A percentile compares a stretch with the other conserved stretches of the same genome.
phyloP scores from a whole-genome alignment of 2,797 vertebrate species.

The Podarcis lilfordi region DNA sequence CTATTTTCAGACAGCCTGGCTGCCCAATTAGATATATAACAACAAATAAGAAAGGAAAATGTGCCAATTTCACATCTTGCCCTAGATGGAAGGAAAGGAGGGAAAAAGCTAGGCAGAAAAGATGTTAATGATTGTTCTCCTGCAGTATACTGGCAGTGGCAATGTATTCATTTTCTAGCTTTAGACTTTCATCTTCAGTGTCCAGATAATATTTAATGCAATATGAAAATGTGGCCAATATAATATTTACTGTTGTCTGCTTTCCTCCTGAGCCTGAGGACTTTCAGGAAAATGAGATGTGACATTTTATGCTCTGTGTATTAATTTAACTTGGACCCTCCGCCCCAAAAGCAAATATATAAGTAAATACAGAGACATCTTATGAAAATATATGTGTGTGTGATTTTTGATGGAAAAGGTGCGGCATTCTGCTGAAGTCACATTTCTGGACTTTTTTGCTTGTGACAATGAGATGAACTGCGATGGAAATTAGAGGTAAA shows the following conservation, averaged over 20 bases:
- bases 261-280: conserved; percentile 48
- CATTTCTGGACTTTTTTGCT: background rate
- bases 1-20: background rate
- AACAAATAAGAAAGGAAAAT: conserved; percentile 30
- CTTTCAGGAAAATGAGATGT: conserved; percentile 59
- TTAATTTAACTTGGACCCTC: conserved; percentile 54
- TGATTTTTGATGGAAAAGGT: conserved; percentile 42
- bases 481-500: conserved; percentile 24
- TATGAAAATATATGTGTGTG: conserved; percentile 37
- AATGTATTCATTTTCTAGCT: background rate
- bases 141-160: background rate
- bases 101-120: conserved; percentile 5
- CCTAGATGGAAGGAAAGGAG: conserved; percentile 19
- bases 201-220: conserved; percentile 56
- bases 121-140: conserved; percentile 29
- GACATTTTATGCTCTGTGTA: conserved; percentile 49
- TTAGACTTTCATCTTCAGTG: conserved; percentile 44
- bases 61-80: conserved; percentile 42
- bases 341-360: conserved; percentile 23
- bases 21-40: conserved; percentile 13
- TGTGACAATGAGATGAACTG: background rate
- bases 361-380: conserved; percentile 50
- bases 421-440: conserved; percentile 24
- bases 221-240: conserved; percentile 50
- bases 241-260: conserved; percentile 26